Evolutionary conservation across 2,888 invertebrate genomes (phyloP).

Genomic region (Phasia obesa): DNA sequence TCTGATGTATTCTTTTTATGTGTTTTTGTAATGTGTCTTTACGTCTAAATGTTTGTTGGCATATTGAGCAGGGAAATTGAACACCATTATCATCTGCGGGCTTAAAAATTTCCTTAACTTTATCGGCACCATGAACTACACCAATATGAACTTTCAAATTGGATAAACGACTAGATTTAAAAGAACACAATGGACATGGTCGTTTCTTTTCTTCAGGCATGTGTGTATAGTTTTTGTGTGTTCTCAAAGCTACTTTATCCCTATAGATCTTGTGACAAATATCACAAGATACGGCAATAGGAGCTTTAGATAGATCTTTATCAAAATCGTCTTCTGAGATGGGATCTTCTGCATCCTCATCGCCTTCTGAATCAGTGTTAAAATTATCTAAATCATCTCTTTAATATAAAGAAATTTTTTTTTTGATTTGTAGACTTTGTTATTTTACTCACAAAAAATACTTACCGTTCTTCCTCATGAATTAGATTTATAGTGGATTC

Average conservation of each 20-base stretch:
- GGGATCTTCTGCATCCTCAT: conserved; percentile 46
- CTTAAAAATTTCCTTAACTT: conserved; percentile 57
- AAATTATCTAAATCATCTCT: conserved; percentile 46
- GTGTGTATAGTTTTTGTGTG: conserved; percentile 65
- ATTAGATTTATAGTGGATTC: neutral
- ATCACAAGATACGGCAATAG: conserved; percentile 63
- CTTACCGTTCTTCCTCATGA: conserved; percentile 47
- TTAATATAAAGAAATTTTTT: neutral
- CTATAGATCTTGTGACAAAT: conserved; percentile 65
- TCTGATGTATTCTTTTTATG: conserved; percentile 61
- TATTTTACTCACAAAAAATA: neutral
- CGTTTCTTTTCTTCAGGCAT: conserved; percentile 66
- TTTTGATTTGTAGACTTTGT: neutral
- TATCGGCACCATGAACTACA: conserved; percentile 62
- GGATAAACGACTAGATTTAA: conserved; percentile 62
- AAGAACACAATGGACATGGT: conserved; percentile 61
- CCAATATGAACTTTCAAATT: conserved; percentile 65
- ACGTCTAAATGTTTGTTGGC: conserved; percentile 55
- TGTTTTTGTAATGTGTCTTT: conserved; percentile 64
- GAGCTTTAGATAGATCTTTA: conserved; percentile 54
- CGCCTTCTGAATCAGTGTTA: conserved; percentile 44
- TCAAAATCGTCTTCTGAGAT: conserved; percentile 59
- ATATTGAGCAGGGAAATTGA: conserved; percentile 61
- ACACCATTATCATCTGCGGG: conserved; percentile 43
- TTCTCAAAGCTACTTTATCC: conserved; percentile 57